Evolutionary conservation across 1,140 invertebrate species (phyloP), one percentile per base, ranked within the genome.

Genomic region (Bombus confusus): DNA sequence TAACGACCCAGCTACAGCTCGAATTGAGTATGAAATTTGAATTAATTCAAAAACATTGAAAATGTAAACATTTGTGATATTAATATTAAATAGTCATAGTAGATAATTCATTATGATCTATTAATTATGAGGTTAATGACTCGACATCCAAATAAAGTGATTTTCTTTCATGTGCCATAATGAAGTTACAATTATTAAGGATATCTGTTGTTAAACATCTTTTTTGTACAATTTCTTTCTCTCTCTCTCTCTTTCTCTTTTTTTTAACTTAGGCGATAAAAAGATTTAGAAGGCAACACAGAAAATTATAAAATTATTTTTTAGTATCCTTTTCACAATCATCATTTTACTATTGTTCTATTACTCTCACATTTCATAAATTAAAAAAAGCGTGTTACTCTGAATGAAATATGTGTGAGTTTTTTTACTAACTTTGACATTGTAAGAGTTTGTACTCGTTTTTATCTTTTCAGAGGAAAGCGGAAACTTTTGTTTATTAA

Each of bases 1-100:
- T 57, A 64, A 41, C 62, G 77, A 80, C 41, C 59, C 75, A 88
- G 80, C 80, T 37, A 59, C 62, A 69, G 88, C 64, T 83, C 71
- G 43, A 85, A 87, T 89, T 82, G 78, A 85, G 73, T 68, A 69
- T 72, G 41, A 87, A 68, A 71, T 87, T 85, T 78, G 76, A 91
- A 83, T 80, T 89, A 68, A 71, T 92, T 91, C 80, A 87, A 91
- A 91, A 91, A 91, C 85, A 90, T 91, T 90, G 47, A 52, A 88
- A 92, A 88, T 92, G 92, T 92, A 92, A 94, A 91, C 92, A 90
- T 94, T 93, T 94, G 94, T 94, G 94, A 94, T 94, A 95, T 94
- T 94, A 94, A 93, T 92, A 92, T 94, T 94, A 93, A 94, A 89
- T 93, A 92, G 82, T 90, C 85, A 69, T 92, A 92, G 86, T 82